phyloP scores from a whole-genome alignment of 2,113 vertebrate species.

The Prietella phreatophila region DNA sequence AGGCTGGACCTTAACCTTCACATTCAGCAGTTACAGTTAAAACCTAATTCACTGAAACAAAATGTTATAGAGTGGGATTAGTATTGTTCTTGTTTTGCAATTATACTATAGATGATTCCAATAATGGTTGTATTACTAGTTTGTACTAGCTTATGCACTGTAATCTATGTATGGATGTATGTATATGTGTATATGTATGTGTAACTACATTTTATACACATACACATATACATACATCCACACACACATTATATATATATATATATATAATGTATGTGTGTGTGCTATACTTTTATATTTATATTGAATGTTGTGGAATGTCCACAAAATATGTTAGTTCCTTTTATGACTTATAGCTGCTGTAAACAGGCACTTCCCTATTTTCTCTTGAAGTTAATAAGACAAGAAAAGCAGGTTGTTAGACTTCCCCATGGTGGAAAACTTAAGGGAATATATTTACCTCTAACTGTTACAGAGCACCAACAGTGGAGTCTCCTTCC shows the following conservation, averaged over 20 bases:
- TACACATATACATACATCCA: too few species aligned
- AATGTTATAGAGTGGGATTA: neutral
- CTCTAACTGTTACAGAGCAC: neutral
- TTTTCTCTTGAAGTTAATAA: neutral
- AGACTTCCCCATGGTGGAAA: neutral
- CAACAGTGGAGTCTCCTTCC: neutral
- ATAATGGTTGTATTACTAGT: neutral
- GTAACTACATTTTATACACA: too few species aligned
- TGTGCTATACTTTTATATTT: neutral
- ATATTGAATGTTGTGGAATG: neutral
- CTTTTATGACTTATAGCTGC: neutral
- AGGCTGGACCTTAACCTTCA: slow-evolving; percentile 14
- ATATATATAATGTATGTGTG: too few species aligned
- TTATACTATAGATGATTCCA: neutral
- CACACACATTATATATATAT: too few species aligned
- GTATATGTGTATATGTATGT: too few species aligned
- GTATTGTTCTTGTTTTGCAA: neutral
- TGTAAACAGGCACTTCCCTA: neutral
- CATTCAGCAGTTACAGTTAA: neutral
- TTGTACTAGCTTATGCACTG: neutral
- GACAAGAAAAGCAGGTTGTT: neutral
- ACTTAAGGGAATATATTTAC: neutral
- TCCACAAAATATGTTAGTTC: neutral
- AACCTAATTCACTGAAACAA: neutral
- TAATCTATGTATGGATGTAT: too few species aligned